Conservation (phyloP, 2,797 vertebrate genomes). For the Calcarius lapponicus region DNA sequence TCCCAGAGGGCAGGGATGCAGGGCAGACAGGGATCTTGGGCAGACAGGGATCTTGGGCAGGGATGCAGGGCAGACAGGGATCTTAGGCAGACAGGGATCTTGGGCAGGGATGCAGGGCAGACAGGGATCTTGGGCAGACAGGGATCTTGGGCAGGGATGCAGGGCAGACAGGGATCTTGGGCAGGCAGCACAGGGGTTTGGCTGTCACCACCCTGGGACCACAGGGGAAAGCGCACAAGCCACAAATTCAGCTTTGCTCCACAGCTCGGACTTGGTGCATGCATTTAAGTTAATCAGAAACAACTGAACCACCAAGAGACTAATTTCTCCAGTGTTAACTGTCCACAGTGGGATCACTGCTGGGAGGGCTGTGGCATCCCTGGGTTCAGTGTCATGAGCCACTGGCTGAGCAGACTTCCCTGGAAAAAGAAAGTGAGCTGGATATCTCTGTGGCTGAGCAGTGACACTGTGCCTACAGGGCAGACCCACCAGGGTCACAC, state of each 20-base stretch:
- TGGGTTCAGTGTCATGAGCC: not conserved
- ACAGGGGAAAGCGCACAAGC: not conserved
- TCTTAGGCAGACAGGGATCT: too few relatives aligned
- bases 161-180: not conserved
- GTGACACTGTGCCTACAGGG: not conserved
- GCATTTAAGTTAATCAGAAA: constrained; percentile 37
- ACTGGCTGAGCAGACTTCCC: not conserved
- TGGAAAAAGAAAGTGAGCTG: not conserved
- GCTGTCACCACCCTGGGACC: not conserved
- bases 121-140: too few relatives aligned
- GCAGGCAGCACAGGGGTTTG: not conserved
- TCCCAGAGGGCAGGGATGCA: not conserved
- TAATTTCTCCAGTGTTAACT: not conserved
- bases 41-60: too few relatives aligned
- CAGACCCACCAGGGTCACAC: not conserved
- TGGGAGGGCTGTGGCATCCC: not conserved
- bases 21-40: too few relatives aligned
- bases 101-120: too few relatives aligned
- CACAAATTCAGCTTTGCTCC: not conserved
- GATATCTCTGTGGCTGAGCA: not conserved
- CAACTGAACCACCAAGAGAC: constrained; percentile 20
- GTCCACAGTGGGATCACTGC: not conserved
- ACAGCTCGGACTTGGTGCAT: not conserved
- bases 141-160: too few relatives aligned
- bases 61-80: not conserved